Conservation (phyloP, 2,797 vertebrate species). For the Chelonia mydas region DNA sequence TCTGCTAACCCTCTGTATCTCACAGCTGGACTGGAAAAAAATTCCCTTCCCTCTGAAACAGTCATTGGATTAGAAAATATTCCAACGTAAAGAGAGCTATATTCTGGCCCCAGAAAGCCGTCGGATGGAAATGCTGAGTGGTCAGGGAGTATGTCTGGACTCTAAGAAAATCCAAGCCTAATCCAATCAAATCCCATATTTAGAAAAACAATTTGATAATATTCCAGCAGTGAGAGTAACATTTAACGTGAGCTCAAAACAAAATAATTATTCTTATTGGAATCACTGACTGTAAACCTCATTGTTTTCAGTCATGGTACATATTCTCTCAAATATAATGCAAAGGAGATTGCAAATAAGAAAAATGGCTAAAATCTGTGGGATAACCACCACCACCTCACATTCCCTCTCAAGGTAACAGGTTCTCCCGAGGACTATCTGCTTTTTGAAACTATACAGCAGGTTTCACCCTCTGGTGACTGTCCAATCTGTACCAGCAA, state of each 20-base stretch:
- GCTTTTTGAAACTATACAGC: neutral
- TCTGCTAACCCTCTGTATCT: neutral
- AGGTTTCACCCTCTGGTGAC: neutral
- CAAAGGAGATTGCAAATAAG: neutral
- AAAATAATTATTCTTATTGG: neutral
- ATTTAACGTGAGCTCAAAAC: neutral
- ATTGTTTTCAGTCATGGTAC: neutral
- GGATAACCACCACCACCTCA: too few relatives aligned
- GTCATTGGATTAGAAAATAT: neutral
- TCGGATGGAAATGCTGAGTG: neutral
- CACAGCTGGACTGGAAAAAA: neutral
- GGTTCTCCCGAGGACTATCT: too few relatives aligned
- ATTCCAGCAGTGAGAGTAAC: neutral
- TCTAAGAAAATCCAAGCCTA: neutral
- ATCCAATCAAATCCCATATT: neutral
- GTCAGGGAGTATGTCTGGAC: neutral
- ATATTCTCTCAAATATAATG: neutral
- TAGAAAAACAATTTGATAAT: conserved; percentile 4
- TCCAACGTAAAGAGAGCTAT: neutral
- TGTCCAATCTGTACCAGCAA: neutral
- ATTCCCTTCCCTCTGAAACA: neutral
- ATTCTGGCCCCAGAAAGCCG: neutral
- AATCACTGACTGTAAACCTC: neutral
- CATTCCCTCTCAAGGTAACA: too few relatives aligned
- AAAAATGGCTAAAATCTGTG: too few relatives aligned